phyloP scores from a whole-genome alignment of 2,113 vertebrate species.

The Glaucidium brasilianum region DNA sequence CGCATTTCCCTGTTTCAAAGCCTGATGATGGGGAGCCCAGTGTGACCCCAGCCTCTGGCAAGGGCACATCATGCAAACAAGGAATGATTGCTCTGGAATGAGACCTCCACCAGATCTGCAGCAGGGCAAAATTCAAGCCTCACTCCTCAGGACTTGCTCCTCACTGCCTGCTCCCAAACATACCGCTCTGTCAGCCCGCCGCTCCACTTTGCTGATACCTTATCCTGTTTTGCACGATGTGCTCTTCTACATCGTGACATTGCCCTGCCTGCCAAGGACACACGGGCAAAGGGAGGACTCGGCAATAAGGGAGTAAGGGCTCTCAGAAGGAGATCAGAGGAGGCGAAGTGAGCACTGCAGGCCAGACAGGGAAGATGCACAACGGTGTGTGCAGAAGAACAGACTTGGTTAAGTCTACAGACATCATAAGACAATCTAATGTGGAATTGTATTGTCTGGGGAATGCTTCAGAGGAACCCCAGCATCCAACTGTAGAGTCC shows the following conservation, averaged over 20 bases:
- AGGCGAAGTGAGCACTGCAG: rapidly evolving
- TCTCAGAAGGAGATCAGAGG: background rate
- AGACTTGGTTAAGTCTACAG: background rate
- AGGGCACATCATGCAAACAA: background rate
- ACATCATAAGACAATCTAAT: background rate
- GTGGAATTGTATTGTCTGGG: background rate
- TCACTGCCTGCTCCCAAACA: background rate
- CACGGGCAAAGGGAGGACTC: background rate
- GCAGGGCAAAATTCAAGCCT: background rate
- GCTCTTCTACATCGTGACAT: background rate
- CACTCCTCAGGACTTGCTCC: background rate
- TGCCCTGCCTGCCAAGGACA: background rate
- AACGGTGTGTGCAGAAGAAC: background rate
- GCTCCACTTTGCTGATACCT: background rate
- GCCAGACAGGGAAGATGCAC: background rate
- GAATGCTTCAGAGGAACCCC: background rate
- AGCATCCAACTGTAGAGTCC: background rate
- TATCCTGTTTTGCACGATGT: background rate
- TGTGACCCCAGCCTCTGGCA: background rate
- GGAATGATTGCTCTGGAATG: rapidly evolving
- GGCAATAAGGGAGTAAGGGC: background rate
- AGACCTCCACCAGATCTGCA: background rate
- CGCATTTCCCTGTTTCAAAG: rapidly evolving
- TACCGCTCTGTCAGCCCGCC: background rate
- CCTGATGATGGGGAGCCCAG: background rate